Percentiles rank a stretch among this genome's conserved stretches.
Evolutionary conservation across 2,888 invertebrate genomes (phyloP).

Genomic region (Melanophora roralis): DNA sequence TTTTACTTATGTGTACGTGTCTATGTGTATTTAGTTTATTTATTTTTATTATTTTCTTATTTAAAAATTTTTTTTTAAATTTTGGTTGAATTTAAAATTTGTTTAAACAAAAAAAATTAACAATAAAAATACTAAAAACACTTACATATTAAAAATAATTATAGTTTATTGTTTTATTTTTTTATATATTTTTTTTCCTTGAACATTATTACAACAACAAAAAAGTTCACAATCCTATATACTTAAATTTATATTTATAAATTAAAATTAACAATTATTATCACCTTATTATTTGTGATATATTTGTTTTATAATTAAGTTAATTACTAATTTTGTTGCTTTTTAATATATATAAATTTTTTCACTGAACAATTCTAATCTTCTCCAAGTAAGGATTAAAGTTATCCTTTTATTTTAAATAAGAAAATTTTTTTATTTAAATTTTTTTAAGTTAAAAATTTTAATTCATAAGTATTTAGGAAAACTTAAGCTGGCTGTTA

Average conservation of each 20-base stretch:
- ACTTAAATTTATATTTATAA: background rate
- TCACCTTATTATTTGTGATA: slow-evolving; percentile 53
- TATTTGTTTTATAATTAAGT: slow-evolving; percentile 56
- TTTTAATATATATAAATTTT: slow-evolving; percentile 53
- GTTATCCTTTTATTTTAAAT: background rate
- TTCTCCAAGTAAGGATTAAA: background rate
- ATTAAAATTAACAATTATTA: slow-evolving; percentile 39
- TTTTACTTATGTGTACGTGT: slow-evolving; percentile 77
- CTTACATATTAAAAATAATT: slow-evolving; percentile 15
- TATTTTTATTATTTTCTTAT: background rate
- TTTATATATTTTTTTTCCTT: background rate
- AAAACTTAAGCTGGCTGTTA: slow-evolving; percentile 7
- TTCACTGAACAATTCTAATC: background rate
- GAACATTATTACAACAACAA: slow-evolving; percentile 71
- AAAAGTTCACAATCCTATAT: slow-evolving; percentile 70
- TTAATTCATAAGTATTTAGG: slow-evolving; percentile 46
- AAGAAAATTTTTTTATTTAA: background rate
- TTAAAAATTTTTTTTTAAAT: slow-evolving; percentile 12
- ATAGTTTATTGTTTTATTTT: slow-evolving; percentile 29
- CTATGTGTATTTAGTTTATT: slow-evolving; percentile 75
- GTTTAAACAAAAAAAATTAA: slow-evolving; percentile 22
- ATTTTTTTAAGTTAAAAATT: slow-evolving; percentile 1
- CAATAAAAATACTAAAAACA: slow-evolving; percentile 13
- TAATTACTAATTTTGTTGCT: slow-evolving; percentile 57
- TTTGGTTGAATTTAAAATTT: slow-evolving; percentile 16